Base-by-base conservation (phyloP, 2,888 invertebrate genomes). In the Papilio gigon region DNA sequence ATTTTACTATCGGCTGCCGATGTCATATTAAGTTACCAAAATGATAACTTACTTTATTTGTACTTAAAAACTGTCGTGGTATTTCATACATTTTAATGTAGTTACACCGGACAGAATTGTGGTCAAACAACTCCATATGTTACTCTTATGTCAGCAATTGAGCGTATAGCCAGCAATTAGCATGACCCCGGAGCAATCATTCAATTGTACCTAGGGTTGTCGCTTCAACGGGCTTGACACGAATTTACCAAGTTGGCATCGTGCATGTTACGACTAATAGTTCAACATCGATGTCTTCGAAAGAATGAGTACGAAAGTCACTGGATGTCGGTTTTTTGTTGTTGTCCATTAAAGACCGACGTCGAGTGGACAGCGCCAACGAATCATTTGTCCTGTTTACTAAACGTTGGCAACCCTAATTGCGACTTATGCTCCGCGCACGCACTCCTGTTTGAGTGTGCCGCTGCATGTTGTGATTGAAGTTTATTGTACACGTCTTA, bases 111-210 rank as follows among this genome's bases (percentile, higher is more conserved):
- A 64, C n/a, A 50, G 22, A 64, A 60, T 53, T 40, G 64, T 40
- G 47, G 59, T 50, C 64, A 65, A 65, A 68, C 58, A n/a, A 35
- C 56, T 53, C 20, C n/a, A 61, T 68, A 37, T 12, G 42, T 59
- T 60, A 64, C 40, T 60, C 30, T 50, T 68, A 37, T 60, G 64
- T 60, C 70, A 50, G 67, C 59, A 69, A 70, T 69, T 71, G 50
- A 67, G 66, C 62, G 66, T 70, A 74, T 75, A 76, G 76, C 73
- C 72, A 61, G 72, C 77, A 80, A 80, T 80, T 80, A 80, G 71
- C 65, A 73, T 78, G 79, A 80, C 78, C 79, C 77, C 77, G 72
- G 73, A 67, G 75, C 74, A 78, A 80, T 80, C 78, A 76, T 77
- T 69, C 80, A 80, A 80, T 80, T 78, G 65, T 17, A 30, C 25